Evolutionary conservation across 2,113 vertebrate species (phyloP).

Genomic region (Baryphthengus martii): DNA sequence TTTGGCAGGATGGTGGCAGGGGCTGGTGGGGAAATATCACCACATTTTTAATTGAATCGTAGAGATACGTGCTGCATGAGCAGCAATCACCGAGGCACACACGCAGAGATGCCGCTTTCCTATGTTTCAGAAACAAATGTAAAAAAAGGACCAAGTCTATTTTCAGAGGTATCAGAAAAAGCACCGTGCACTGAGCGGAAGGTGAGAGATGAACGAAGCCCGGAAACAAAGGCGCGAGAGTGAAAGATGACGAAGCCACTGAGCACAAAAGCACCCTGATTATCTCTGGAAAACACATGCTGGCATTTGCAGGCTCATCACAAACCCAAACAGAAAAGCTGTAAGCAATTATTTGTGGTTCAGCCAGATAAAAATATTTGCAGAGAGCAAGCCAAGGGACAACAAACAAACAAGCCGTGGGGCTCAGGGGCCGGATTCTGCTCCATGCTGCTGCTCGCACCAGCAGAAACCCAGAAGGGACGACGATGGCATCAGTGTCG

Average conservation of each 20-base stretch:
- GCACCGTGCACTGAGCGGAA: rapidly evolving
- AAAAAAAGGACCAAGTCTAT: neutral
- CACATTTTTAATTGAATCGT: neutral
- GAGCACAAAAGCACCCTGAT: neutral
- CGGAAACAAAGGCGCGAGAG: neutral
- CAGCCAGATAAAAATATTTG: neutral
- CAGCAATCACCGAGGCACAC: neutral
- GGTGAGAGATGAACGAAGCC: neutral
- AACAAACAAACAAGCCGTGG: neutral
- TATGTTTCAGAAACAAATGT: neutral
- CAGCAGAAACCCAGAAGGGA: rapidly evolving
- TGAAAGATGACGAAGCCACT: neutral
- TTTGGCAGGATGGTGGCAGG: neutral
- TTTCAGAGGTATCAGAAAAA: neutral
- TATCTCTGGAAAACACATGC: neutral
- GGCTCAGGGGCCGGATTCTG: neutral
- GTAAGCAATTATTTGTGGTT: neutral
- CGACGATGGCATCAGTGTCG: rapidly evolving
- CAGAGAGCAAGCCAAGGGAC: neutral
- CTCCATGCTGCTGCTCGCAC: rapidly evolving
- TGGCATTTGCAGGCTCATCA: neutral
- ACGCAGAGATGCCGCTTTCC: neutral
- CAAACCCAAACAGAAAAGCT: neutral
- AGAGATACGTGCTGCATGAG: neutral
- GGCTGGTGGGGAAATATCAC: neutral